Percentiles rank a stretch among this genome's conserved stretches.
phyloP scores from a whole-genome alignment of 1,140 invertebrate species.

The Tetramorium simillimum region DNA sequence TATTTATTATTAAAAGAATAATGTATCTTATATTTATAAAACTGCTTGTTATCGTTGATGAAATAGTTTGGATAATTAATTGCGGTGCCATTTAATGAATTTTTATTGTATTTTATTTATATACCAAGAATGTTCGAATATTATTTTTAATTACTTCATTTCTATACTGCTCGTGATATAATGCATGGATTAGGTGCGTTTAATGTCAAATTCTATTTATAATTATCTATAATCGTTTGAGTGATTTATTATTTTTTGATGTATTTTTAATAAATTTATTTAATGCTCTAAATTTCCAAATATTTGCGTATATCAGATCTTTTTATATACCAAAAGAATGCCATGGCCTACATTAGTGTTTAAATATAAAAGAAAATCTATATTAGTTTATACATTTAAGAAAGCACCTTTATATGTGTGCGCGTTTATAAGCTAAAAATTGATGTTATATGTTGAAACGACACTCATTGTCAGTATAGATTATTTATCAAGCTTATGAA shows the following conservation, averaged over 20 bases:
- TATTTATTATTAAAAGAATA: background rate
- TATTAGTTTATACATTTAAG: slow-evolving; percentile 63
- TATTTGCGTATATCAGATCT: slow-evolving; percentile 67
- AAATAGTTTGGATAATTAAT: slow-evolving; percentile 10
- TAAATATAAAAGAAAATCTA: slow-evolving; percentile 70
- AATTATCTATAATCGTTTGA: background rate
- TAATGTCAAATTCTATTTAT: background rate
- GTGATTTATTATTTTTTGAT: background rate
- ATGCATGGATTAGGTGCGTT: background rate
- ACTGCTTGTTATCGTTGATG: background rate
- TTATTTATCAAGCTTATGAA: slow-evolving; percentile 56
- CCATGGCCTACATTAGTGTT: slow-evolving; percentile 79
- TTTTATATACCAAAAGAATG: slow-evolving; percentile 69
- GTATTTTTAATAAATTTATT: background rate
- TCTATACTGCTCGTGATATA: background rate
- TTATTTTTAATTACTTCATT: background rate
- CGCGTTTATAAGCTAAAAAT: slow-evolving; percentile 52
- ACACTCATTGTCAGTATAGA: background rate
- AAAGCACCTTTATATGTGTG: slow-evolving; percentile 33
- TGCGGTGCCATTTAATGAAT: background rate
- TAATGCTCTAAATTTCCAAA: background rate
- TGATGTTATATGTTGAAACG: slow-evolving; percentile 60
- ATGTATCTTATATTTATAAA: background rate
- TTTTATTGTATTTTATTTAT: background rate
- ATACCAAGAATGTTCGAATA: background rate